These are phyloP conservation scores for Indicator maculatus DNA, from an alignment of 2,113 vertebrate species.

Conservation along the genomic window DNA sequence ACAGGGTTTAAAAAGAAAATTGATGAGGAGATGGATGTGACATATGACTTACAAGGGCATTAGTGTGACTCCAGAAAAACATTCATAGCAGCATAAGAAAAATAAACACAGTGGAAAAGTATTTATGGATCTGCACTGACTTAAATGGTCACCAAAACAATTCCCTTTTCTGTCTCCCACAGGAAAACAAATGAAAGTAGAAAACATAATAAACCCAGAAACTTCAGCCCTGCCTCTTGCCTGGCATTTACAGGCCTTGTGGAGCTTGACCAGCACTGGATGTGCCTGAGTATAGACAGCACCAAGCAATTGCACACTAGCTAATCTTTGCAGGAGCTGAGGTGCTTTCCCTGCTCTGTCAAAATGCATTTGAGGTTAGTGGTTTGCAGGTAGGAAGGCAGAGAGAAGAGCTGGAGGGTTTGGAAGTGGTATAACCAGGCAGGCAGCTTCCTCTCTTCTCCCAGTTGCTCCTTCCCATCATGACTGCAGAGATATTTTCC, in stretches of 20 bases:
- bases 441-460: not conserved
- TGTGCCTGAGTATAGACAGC: not conserved
- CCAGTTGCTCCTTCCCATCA: not conserved
- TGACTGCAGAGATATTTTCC: not conserved
- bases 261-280: not conserved
- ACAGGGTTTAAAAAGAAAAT: slow-evolving; percentile 8
- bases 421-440: not conserved
- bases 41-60: not conserved
- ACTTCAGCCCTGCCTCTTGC: not conserved
- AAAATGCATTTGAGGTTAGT: not conserved
- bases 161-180: slow-evolving; percentile 15
- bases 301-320: not conserved
- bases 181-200: not conserved
- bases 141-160: not conserved
- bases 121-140: not conserved
- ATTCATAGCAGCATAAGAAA: not conserved
- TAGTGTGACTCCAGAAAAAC: not conserved
- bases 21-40: slow-evolving; percentile 34
- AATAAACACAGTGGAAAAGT: slow-evolving; percentile 16
- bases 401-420: not conserved
- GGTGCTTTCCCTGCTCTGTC: not conserved
- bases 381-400: not conserved
- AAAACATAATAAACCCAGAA: not conserved
- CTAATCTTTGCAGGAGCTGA: not conserved
- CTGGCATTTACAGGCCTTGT: not conserved